These are phyloP conservation scores for Vulpes lagopus DNA, from an alignment of 2,113 vertebrate species.

Conservation along the genomic window DNA sequence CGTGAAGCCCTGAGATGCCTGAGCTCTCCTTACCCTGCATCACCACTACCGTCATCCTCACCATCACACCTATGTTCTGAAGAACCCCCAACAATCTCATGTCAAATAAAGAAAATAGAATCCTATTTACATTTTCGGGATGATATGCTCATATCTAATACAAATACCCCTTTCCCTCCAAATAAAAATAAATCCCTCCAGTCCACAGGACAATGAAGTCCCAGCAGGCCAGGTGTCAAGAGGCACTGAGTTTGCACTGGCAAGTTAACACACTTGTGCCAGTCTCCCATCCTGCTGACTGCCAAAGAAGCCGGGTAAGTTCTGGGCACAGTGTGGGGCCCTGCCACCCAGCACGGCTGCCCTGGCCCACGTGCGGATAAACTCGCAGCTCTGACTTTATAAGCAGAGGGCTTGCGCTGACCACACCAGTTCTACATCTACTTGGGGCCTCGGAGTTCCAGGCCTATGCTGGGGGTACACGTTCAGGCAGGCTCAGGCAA, in stretches of 20 bases:
- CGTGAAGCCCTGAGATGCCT: fast-evolving
- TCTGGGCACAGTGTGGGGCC: background rate
- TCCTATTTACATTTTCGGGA: background rate
- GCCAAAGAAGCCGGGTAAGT: background rate
- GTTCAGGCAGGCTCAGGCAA: background rate
- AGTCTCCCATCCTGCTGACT: background rate
- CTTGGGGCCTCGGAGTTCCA: too few relatives aligned
- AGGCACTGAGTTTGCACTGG: background rate
- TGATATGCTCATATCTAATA: background rate
- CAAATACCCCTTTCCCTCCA: background rate
- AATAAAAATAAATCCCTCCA: background rate
- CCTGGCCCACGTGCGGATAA: background rate
- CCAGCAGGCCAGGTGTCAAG: background rate
- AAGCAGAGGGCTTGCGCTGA: background rate
- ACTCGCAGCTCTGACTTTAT: background rate
- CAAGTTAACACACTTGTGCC: too few relatives aligned
- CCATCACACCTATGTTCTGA: background rate
- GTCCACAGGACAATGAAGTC: fast-evolving
- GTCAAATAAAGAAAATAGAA: background rate
- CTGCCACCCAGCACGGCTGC: background rate
- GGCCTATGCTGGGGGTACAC: background rate
- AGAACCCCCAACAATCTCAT: background rate
- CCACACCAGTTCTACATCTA: background rate
- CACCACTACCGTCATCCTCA: fast-evolving
- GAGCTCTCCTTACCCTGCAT: fast-evolving